phyloP scores from a whole-genome alignment of 2,888 invertebrate species.

The Chesias legatella region DNA sequence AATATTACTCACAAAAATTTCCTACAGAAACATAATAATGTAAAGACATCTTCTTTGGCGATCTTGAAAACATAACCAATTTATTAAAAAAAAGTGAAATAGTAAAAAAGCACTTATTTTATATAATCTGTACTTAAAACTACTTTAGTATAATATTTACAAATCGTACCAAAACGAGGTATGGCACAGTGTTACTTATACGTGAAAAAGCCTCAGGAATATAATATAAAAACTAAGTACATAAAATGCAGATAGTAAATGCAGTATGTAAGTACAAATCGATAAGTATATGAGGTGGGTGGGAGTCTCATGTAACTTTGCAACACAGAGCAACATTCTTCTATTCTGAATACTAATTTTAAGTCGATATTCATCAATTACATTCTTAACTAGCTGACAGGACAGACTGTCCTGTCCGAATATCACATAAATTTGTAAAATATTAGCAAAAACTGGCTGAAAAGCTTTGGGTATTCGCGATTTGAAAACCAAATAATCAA shows the following conservation, averaged over 20 bases:
- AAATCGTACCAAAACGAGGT: constrained; percentile 27
- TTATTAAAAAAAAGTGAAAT: constrained; percentile 15
- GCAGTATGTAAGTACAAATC: constrained; percentile 33
- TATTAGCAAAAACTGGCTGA: too few species aligned
- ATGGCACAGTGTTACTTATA: constrained; percentile 28
- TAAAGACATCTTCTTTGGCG: constrained; percentile 41
- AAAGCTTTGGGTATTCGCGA: too few species aligned
- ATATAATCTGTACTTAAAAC: constrained; percentile 20
- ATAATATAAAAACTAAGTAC: constrained; percentile 19
- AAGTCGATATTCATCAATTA: too few species aligned
- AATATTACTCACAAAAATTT: constrained; percentile 47
- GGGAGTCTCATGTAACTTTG: too few species aligned
- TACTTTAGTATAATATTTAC: constrained; percentile 30
- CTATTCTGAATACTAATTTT: too few species aligned
- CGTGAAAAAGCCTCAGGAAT: constrained; percentile 24
- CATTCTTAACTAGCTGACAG: too few species aligned
- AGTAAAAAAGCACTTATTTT: constrained; percentile 19
- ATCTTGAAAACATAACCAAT: constrained; percentile 28
- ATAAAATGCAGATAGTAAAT: constrained; percentile 34
- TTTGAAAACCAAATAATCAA: too few species aligned
- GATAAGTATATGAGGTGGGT: not conserved
- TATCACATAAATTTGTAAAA: too few species aligned
- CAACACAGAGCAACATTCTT: too few species aligned
- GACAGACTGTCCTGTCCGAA: too few species aligned
- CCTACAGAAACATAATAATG: constrained; percentile 39